Base-by-base conservation (phyloP, 2,888 invertebrate species). In the Anaspis maculata region DNA sequence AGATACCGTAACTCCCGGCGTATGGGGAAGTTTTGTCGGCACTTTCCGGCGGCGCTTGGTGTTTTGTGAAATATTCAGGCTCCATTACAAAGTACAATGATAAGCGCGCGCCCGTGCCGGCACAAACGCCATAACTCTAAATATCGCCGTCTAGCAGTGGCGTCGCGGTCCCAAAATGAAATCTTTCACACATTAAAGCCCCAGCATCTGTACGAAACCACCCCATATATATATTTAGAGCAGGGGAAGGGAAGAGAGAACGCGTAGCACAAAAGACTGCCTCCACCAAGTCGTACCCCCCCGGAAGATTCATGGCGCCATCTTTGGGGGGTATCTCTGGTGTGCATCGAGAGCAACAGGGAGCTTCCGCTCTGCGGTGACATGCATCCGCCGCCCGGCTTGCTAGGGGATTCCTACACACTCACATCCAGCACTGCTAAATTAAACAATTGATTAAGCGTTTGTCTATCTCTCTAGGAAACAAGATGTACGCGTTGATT, bases 311-410 rank as follows among this genome's bases (percentile, higher is more conserved):
- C 39, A 39, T 26, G 30, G 30, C 32, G 35, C 25, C 35, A 39
- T 32, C 35, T 32, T 30, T n/a, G n/a, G 19, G 27, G 25, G 31
- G n/a, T 30, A 34, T 34, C 34, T 28, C 23, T 34, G 22, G n/a
- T 27, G 15, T 32, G 29, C 22, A 35, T 39, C 39, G 28, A 16
- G 35, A 39, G 39, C 39, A 39, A 39, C 39, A 39, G 32, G 39
- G 39, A 39, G 35, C 25, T 39, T 32, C 39, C 39, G 39, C 13
- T 23, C 15, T 26, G 30, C 32, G 35, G 35, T 29, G 35, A 39
- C 39, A 32, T 39, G 32, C 30, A 30, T 39, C 39, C 31, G 34
- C 31, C 25, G 25, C 22, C n/a, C n/a, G n/a, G n/a, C n/a, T n/a
- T n/a, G n/a, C 26, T n/a, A 30, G 15, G 24, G 33, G 23, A 30